phyloP scores from a whole-genome alignment of 2,113 vertebrate genomes.

The Diadophis punctatus region DNA sequence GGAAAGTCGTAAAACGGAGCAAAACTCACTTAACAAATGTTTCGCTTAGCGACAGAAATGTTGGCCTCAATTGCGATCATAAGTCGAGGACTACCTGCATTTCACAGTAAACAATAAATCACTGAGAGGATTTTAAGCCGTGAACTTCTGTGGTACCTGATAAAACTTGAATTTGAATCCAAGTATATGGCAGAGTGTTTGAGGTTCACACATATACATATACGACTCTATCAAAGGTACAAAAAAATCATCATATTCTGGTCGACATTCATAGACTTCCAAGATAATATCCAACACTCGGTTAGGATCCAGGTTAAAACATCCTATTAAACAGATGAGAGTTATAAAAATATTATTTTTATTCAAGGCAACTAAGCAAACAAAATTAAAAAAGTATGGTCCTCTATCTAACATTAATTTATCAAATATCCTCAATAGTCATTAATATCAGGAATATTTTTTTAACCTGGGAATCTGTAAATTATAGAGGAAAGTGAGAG shows the following conservation, averaged over 20 bases:
- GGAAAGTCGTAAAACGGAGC: no score
- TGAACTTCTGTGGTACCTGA: constrained; percentile 75
- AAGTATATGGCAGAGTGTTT: constrained; percentile 98
- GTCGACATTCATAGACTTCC: constrained; percentile 94
- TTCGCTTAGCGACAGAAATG: no score
- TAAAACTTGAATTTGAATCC: constrained; percentile 99
- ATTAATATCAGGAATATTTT: background rate
- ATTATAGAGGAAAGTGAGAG: background rate
- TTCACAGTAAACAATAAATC: background rate
- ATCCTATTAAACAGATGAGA: constrained; percentile 73
- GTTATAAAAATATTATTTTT: background rate
- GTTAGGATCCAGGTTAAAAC: constrained; percentile 98
- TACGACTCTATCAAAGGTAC: constrained; percentile 95
- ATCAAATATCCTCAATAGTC: background rate
- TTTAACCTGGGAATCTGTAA: background rate
- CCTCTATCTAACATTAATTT: background rate
- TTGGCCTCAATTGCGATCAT: no score
- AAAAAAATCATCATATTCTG: constrained; percentile 95
- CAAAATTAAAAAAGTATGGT: background rate
- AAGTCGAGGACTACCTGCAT: no score
- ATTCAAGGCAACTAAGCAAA: background rate
- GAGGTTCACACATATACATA: constrained; percentile 95
- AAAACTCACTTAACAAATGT: no score
- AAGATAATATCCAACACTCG: constrained; percentile 97
- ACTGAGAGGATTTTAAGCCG: background rate